Percentiles rank a stretch among this genome's conserved stretches.
These are phyloP conservation scores for Kradibia gibbosae DNA, from an alignment of 1,140 invertebrate genomes.

Conservation along the genomic window DNA sequence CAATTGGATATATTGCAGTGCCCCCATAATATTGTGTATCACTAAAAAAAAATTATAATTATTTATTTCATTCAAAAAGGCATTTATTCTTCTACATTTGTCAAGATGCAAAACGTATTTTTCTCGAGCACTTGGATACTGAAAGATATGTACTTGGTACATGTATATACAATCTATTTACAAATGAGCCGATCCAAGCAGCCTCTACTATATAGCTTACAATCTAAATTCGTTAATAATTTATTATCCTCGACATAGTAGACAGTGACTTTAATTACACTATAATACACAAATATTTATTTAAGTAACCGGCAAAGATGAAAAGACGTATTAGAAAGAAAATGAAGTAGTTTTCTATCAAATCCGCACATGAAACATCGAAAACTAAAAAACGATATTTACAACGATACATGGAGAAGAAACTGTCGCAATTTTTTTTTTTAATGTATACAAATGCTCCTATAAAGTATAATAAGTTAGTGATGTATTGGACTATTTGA, in stretches of 20 bases:
- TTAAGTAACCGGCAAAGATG: conserved; percentile 20
- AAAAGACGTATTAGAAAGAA: not conserved
- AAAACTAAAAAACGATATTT: conserved; percentile 42
- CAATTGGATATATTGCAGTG: conserved; percentile 72
- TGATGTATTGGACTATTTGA: not conserved
- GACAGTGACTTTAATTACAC: conserved; percentile 66
- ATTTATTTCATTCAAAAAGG: conserved; percentile 9
- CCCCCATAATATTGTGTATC: conserved; percentile 56
- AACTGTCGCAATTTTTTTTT: not conserved
- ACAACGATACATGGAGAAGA: conserved; percentile 33
- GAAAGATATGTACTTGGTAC: conserved; percentile 30
- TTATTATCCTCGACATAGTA: conserved; percentile 62
- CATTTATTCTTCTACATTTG: conserved; percentile 17
- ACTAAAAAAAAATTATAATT: conserved; percentile 13
- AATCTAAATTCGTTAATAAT: conserved; percentile 65
- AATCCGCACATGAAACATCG: conserved; percentile 35
- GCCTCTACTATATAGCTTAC: conserved; percentile 55
- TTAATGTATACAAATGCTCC: conserved; percentile 5
- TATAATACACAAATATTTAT: conserved; percentile 63
- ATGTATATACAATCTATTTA: conserved; percentile 65
- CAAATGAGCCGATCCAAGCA: conserved; percentile 49
- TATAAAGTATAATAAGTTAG: conserved; percentile 28
- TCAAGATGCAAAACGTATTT: conserved; percentile 3
- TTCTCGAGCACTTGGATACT: conserved; percentile 44
- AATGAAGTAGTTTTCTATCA: not conserved